Evolutionary conservation across 2,113 vertebrate species (phyloP).

Genomic region (Ammodytes marinus): DNA sequence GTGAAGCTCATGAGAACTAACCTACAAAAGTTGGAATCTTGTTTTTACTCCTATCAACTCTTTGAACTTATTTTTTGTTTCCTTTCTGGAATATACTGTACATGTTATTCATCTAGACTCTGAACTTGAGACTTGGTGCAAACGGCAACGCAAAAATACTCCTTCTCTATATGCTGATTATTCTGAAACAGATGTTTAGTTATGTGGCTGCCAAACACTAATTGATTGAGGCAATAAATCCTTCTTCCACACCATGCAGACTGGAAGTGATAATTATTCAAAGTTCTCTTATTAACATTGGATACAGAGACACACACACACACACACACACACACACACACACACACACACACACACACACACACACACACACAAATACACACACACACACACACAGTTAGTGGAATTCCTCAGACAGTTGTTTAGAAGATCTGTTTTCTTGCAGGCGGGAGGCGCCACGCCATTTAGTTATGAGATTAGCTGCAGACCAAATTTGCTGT

Average conservation of each 20-base stretch:
- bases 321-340: no score
- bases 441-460: constrained; percentile 44
- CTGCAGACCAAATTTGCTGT: constrained; percentile 64
- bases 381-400: neutral
- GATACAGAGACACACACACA: constrained; percentile 11
- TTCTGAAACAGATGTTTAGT: constrained; percentile 14
- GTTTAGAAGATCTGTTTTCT: constrained; percentile 45
- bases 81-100: neutral
- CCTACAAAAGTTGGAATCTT: constrained; percentile 74
- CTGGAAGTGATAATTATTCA: constrained; percentile 6
- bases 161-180: constrained; percentile 5
- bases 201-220: constrained; percentile 25
- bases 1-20: constrained; percentile 85
- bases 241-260: constrained; percentile 8
- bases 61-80: constrained; percentile 36
- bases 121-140: neutral
- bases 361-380: no score
- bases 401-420: constrained; percentile 33
- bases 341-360: no score
- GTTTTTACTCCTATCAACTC: constrained; percentile 57
- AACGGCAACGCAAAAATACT: constrained; percentile 3
- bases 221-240: constrained; percentile 47
- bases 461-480: constrained; percentile 71
- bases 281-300: constrained; percentile 11
- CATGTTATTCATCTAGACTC: neutral